Evolutionary conservation across 2,888 invertebrate species (phyloP).

Genomic region (Pseudococcus longispinus): DNA sequence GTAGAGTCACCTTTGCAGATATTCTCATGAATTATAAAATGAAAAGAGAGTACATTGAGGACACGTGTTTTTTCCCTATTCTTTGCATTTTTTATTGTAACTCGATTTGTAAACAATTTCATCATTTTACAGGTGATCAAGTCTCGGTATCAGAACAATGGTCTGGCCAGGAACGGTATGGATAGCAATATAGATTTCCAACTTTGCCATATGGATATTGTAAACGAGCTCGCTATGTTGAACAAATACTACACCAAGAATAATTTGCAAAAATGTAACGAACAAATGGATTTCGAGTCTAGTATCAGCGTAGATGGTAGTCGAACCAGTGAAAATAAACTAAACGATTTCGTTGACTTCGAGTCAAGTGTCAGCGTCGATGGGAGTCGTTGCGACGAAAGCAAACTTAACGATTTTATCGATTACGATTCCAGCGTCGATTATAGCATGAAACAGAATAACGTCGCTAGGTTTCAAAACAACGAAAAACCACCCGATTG

Average conservation of each 20-base stretch:
- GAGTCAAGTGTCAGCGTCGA: constrained; percentile 45
- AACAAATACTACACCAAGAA: constrained; percentile 50
- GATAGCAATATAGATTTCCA: constrained; percentile 33
- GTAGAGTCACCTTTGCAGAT: neutral
- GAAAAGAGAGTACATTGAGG: neutral
- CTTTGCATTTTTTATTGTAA: neutral
- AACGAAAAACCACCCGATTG: neutral
- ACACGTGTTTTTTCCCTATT: neutral
- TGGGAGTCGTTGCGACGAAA: constrained; percentile 43
- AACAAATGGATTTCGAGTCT: constrained; percentile 45
- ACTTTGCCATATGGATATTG: constrained; percentile 51
- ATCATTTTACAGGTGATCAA: constrained; percentile 42
- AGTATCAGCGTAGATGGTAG: constrained; percentile 49
- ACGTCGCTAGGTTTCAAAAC: neutral
- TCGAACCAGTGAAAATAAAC: constrained; percentile 50
- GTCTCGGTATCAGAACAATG: constrained; percentile 11
- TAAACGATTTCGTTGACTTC: constrained; percentile 50
- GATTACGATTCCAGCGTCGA: constrained; percentile 43
- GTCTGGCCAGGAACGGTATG: neutral
- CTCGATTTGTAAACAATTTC: neutral
- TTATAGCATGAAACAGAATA: neutral
- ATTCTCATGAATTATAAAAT: neutral
- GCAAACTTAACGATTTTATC: constrained; percentile 36
- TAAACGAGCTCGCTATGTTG: constrained; percentile 50
- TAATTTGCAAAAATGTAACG: constrained; percentile 16